Percentiles rank a stretch among this genome's conserved stretches.
Conservation (phyloP, 2,888 invertebrate genomes). For the Tiliacea aurago region DNA sequence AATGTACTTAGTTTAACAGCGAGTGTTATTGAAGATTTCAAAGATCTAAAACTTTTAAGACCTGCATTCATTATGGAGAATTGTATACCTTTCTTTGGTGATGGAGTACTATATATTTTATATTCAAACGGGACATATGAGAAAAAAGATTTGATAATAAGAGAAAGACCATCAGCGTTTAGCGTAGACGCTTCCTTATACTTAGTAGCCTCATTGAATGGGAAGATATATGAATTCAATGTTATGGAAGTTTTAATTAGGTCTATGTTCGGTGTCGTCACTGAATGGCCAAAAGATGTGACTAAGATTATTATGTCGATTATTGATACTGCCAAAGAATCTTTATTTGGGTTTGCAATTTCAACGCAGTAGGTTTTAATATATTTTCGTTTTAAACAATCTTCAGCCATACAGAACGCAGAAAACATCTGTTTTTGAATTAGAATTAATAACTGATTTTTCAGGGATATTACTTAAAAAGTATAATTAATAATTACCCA, state of each 20-base stretch:
- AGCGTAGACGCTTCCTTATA: constrained; percentile 82
- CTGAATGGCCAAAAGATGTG: constrained; percentile 72
- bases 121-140: constrained; percentile 78
- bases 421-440: neutral
- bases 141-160: constrained; percentile 76
- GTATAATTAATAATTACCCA: neutral
- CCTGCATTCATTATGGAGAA: constrained; percentile 83
- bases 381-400: neutral
- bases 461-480: neutral
- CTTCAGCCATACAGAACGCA: neutral
- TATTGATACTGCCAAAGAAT: constrained; percentile 73
- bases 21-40: constrained; percentile 75
- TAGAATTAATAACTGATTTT: neutral
- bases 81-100: constrained; percentile 80
- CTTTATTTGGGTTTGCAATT: constrained; percentile 62
- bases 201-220: constrained; percentile 78
- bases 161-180: constrained; percentile 76
- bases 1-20: constrained; percentile 65
- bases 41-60: constrained; percentile 74
- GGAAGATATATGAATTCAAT: constrained; percentile 83
- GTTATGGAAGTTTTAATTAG: constrained; percentile 79
- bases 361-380: neutral
- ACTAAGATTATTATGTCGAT: constrained; percentile 78
- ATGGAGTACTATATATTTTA: constrained; percentile 75
- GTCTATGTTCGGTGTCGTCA: constrained; percentile 76